A percentile compares a stretch with the other conserved stretches of the same genome.
Evolutionary conservation across 2,797 vertebrate genomes (phyloP).

Genomic region (Caiman crocodilus): DNA sequence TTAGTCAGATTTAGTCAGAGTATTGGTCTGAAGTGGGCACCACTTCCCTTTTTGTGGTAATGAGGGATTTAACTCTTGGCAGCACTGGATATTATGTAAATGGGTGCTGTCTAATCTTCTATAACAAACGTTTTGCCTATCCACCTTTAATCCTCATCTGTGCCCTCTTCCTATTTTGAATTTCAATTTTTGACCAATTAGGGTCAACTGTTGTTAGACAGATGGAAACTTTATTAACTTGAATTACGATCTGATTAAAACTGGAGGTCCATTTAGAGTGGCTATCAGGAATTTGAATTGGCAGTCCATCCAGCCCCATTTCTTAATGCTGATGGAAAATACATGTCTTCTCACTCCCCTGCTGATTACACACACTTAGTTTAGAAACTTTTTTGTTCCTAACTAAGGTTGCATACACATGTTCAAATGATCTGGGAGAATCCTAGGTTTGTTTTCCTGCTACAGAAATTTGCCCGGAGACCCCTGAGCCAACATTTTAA

Average conservation of each 20-base stretch:
- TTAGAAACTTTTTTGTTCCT: too few relatives aligned
- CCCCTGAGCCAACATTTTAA: too few relatives aligned
- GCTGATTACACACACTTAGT: background rate
- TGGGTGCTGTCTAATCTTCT: background rate
- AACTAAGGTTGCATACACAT: too few relatives aligned
- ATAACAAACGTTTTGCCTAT: background rate
- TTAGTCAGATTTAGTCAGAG: slow-evolving; percentile 21
- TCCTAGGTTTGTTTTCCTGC: too few relatives aligned
- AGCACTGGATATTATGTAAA: background rate
- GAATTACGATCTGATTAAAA: background rate
- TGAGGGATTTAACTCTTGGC: background rate
- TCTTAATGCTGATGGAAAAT: background rate
- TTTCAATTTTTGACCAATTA: background rate
- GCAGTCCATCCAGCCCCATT: background rate
- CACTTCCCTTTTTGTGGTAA: background rate
- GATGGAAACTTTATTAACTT: background rate
- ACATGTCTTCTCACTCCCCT: background rate
- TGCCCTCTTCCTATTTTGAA: background rate
- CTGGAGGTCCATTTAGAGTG: background rate
- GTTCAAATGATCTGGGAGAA: too few relatives aligned
- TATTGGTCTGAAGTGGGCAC: slow-evolving; percentile 22
- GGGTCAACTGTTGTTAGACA: background rate
- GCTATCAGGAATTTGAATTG: background rate
- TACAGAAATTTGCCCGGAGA: too few relatives aligned
- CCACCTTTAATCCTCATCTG: background rate